Percentiles rank a stretch among this genome's conserved stretches.
These are phyloP conservation scores for Taenioides sp. DNA, from an alignment of 2,797 vertebrate species.

Conservation along the genomic window DNA sequence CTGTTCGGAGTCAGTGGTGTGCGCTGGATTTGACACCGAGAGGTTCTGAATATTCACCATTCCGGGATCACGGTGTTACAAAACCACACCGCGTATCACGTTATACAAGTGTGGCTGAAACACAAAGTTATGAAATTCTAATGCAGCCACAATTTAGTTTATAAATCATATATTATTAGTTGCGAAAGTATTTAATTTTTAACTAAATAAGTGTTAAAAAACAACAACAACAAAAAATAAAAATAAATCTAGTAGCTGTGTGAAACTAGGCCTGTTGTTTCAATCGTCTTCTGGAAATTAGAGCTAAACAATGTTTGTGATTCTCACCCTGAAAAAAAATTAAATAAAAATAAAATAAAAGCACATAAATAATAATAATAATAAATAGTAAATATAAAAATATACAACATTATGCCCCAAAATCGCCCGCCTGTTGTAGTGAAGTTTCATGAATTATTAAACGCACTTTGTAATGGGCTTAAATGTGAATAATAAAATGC, in stretches of 20 bases:
- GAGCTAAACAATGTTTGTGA: not conserved
- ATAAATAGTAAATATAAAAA: too few species aligned
- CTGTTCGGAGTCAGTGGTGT: not conserved
- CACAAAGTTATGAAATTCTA: not conserved
- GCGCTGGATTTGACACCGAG: not conserved
- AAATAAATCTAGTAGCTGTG: not conserved
- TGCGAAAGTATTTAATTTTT: too few species aligned
- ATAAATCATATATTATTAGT: too few species aligned
- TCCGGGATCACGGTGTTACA: not conserved
- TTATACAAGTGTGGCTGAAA: not conserved
- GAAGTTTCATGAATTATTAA: not conserved
- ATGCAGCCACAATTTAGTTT: too few species aligned
- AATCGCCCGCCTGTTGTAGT: too few species aligned
- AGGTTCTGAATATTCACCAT: not conserved
- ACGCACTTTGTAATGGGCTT: not conserved
- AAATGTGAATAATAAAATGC: not conserved
- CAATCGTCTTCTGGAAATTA: not conserved
- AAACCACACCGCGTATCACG: not conserved
- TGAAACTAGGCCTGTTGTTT: not conserved
- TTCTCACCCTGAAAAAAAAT: not conserved
- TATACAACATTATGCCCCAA: too few species aligned
- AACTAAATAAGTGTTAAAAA: too few species aligned
- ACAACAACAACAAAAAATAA: too few species aligned
- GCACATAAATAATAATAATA: too few species aligned
- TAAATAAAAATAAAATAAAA: not conserved